phyloP scores from a whole-genome alignment of 2,113 vertebrate genomes.

The Austrofundulus limnaeus region DNA sequence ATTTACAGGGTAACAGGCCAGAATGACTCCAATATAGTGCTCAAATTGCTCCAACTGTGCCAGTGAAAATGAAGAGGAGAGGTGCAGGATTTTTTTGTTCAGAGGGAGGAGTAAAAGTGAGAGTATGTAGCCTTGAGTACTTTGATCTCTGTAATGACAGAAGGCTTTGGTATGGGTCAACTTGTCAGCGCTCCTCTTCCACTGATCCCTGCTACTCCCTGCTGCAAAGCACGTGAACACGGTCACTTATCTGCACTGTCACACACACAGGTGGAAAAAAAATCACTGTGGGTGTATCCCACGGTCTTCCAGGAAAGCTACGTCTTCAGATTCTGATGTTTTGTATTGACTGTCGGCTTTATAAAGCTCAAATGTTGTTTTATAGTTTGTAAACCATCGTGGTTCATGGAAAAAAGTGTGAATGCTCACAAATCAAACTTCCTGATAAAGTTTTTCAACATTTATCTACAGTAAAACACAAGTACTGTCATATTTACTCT shows the following conservation, averaged over 20 bases:
- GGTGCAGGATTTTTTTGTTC: conserved; percentile 27
- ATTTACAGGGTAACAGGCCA: background rate
- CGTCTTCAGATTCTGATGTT: conserved; percentile 15
- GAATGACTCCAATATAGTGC: conserved; percentile 4
- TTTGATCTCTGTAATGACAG: conserved; percentile 72
- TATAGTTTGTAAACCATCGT: conserved; percentile 26
- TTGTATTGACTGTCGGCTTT: conserved; percentile 26
- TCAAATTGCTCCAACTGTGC: conserved; percentile 3
- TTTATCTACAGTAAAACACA: conserved; percentile 63
- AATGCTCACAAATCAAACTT: conserved; percentile 42
- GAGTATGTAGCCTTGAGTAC: conserved; percentile 64
- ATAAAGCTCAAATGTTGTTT: conserved; percentile 27
- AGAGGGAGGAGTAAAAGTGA: conserved; percentile 54
- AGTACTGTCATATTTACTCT: conserved; percentile 55
- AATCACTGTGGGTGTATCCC: conserved; percentile 31
- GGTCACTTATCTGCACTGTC: conserved; percentile 19
- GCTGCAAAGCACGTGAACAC: conserved; percentile 47
- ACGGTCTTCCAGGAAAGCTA: background rate
- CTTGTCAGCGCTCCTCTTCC: conserved; percentile 60
- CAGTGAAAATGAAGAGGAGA: conserved; percentile 8
- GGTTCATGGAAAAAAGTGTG: conserved; percentile 49
- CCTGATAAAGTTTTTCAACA: conserved; percentile 56
- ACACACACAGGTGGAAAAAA: conserved; percentile 11
- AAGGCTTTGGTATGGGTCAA: conserved; percentile 65
- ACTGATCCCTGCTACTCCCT: conserved; percentile 55